These are phyloP conservation scores for Dasysyrphus albostriatus DNA, from an alignment of 2,888 invertebrate species.

Conservation along the genomic window DNA sequence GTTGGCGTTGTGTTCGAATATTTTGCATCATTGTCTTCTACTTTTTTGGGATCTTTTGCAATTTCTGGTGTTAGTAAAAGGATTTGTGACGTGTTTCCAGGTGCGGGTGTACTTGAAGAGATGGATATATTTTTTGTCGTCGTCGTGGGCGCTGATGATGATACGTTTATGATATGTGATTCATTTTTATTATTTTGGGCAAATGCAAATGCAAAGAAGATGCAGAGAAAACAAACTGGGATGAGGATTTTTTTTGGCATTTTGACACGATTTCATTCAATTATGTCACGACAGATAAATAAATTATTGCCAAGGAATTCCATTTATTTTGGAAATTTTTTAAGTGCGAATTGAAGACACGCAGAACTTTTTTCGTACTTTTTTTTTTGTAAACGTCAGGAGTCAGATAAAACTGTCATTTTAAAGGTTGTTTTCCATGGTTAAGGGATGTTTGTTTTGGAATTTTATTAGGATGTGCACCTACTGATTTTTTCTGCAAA, in stretches of 20 bases:
- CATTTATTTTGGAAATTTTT: constrained; percentile 49
- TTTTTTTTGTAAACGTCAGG: constrained; percentile 7
- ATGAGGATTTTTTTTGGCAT: constrained; percentile 37
- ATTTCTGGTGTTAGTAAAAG: constrained; percentile 15
- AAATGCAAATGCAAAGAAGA: not conserved
- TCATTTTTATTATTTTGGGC: constrained; percentile 49
- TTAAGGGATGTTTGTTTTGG: not conserved
- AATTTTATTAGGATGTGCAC: not conserved
- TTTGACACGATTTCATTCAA: constrained; percentile 48
- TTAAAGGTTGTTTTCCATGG: not conserved
- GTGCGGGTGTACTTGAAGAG: constrained; percentile 12
- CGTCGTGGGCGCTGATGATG: constrained; percentile 40
- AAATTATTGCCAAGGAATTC: constrained; percentile 14
- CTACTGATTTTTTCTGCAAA: too few relatives aligned
- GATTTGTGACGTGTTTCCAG: constrained; percentile 42
- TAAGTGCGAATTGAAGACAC: constrained; percentile 8
- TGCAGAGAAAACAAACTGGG: constrained; percentile 22
- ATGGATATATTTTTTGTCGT: constrained; percentile 1
- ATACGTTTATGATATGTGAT: constrained; percentile 19
- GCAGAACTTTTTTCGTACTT: not conserved
- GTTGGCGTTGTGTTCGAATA: constrained; percentile 84
- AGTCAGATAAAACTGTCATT: not conserved
- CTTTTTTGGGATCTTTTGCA: not conserved
- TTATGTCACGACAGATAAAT: constrained; percentile 33
- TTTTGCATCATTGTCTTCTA: constrained; percentile 30